Conservation (phyloP, 1,140 invertebrate species). For the Cherax destructor region DNA sequence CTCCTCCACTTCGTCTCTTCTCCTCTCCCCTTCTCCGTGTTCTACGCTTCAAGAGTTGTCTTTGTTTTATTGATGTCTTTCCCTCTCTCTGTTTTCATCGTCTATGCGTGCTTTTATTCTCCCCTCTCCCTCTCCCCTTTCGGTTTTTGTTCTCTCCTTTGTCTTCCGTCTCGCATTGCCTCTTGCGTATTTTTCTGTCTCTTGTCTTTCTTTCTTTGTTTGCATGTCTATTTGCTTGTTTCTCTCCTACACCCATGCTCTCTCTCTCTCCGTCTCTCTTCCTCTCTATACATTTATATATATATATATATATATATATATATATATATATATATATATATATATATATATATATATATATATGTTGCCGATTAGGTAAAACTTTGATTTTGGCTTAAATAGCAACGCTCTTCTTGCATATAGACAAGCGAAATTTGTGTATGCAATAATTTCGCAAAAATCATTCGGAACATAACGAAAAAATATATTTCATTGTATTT, state of each 20-base stretch:
- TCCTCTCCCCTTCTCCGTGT: slow-evolving; percentile 7
- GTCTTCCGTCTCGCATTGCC: neutral
- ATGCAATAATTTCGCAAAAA: too few species aligned
- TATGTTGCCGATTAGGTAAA: too few species aligned
- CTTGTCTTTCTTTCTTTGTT: neutral
- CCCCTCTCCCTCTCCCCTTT: neutral
- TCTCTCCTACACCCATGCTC: neutral
- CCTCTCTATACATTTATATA: neutral
- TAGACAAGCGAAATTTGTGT: too few species aligned
- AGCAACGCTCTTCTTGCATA: too few species aligned
- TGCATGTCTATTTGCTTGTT: neutral
- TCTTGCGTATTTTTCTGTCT: neutral
- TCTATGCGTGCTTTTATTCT: slow-evolving; percentile 6
- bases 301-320: too few species aligned
- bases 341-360: too few species aligned
- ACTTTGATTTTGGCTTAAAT: too few species aligned
- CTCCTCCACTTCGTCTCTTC: neutral
- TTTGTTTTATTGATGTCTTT: slow-evolving; percentile 7
- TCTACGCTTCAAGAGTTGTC: neutral
- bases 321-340: too few species aligned
- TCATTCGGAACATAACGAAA: too few species aligned
- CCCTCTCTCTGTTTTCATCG: slow-evolving; percentile 2
- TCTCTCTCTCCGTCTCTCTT: slow-evolving; percentile 6
- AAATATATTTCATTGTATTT: too few species aligned
- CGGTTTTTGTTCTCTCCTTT: neutral